Evolutionary conservation across 2,797 vertebrate genomes (phyloP).

Genomic region (Myiothlypis chrysogaster): DNA sequence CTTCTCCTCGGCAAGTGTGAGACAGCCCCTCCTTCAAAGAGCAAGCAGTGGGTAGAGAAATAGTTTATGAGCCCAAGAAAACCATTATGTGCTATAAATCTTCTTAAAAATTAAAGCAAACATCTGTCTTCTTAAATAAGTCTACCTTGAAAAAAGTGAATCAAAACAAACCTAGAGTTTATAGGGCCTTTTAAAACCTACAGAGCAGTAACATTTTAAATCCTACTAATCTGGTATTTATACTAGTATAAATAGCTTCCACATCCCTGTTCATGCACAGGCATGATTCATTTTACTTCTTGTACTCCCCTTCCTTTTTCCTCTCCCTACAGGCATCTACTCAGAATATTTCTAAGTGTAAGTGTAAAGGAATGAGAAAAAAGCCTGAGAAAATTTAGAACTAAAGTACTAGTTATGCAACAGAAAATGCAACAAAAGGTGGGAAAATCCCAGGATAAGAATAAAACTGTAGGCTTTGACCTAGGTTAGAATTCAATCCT

Average conservation of each 20-base stretch:
- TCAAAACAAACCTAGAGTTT: neutral
- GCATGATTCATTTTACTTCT: slow-evolving; percentile 17
- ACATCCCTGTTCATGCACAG: neutral
- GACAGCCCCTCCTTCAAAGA: neutral
- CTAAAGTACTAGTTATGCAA: neutral
- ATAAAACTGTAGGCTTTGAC: neutral
- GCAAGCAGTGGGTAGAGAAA: neutral
- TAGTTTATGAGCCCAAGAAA: neutral
- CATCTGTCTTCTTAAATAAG: neutral
- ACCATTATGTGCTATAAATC: neutral
- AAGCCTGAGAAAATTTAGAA: neutral
- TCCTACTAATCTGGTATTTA: slow-evolving; percentile 29
- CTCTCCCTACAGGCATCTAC: neutral
- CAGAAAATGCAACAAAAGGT: slow-evolving; percentile 12
- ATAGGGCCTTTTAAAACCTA: neutral
- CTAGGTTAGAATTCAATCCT: neutral
- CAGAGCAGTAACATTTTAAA: neutral
- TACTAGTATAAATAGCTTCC: neutral
- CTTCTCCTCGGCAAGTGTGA: neutral
- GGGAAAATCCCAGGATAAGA: neutral
- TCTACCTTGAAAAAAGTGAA: neutral
- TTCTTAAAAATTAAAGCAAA: neutral
- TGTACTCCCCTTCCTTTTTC: neutral
- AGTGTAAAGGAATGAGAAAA: neutral
- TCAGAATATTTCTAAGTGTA: neutral